Conservation (phyloP, 2,888 invertebrate species). For the Megalurothrips usitatus region DNA sequence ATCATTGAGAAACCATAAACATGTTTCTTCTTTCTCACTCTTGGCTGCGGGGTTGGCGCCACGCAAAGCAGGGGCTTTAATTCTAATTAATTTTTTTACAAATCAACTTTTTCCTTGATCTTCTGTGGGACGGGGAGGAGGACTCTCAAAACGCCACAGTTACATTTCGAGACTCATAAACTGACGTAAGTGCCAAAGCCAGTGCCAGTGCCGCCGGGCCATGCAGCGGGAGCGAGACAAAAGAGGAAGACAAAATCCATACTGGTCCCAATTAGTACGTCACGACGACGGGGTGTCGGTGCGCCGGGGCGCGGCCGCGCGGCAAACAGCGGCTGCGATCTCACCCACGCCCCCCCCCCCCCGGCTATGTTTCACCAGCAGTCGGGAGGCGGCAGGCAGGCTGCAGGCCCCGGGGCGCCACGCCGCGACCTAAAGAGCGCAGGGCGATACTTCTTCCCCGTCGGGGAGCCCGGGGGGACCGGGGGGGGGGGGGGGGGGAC, state of each 20-base stretch:
- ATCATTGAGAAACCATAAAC: no score
- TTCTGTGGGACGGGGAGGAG: no score
- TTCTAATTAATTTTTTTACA: no score
- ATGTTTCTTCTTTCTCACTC: no score
- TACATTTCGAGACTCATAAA: no score
- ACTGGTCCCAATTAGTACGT: constrained; percentile 7
- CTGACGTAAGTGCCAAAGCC: no score
- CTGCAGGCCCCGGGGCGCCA: not conserved
- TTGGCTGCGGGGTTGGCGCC: no score
- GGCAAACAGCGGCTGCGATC: not conserved
- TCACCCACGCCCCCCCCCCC: not conserved
- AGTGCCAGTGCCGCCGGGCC: no score
- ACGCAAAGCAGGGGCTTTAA: no score
- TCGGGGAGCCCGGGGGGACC: not conserved
- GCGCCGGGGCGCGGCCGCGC: not conserved
- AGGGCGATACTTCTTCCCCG: not conserved
- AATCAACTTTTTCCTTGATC: no score
- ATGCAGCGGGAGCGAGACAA: no score
- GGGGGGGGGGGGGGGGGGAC: not conserved
- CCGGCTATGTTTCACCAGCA: constrained; percentile 3
- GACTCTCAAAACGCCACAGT: no score
- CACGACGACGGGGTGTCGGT: not conserved
- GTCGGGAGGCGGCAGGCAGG: not conserved
- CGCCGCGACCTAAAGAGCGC: not conserved
- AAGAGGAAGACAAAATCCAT: not conserved